Base-by-base conservation (phyloP, 2,797 vertebrate species). In the Corythornis leucogaster region DNA sequence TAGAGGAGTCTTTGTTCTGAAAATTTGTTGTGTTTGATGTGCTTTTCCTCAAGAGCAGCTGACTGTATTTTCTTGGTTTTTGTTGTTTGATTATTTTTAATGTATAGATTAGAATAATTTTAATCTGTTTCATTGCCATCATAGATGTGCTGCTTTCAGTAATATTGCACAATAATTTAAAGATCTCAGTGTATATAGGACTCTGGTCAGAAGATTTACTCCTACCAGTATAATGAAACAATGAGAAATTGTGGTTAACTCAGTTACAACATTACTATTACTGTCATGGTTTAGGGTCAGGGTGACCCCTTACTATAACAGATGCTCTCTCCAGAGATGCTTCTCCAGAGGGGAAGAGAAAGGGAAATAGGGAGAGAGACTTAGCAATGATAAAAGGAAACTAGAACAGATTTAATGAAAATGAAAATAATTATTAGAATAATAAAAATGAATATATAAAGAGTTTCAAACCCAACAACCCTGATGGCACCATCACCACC, bases 191-290 rank as follows among this genome's bases (percentile, higher is more conserved):
- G 14, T 83, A 24, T 70, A 40, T 30, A 92, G 53, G 54, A 26
- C 50, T 90, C 69, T 83, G n/a, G 25, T 89, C 59, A 88, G 26
- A 22, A 94, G 63, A 22, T 90, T 64, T 80, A 74, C 58, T 89
- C 63, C 22, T 66, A 58, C 20, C 30, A 35, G 25, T 80, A 17
- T 57, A 81, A 69, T 82, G 30, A 43, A 48, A 81, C 79, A 12
- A 31, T 89, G 43, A 63, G 55, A 94, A 94, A 24, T 26, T 77
- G 46, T 74, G 33, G 15, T 54, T 94, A 82, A 81, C 43, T 91
- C 92, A 55, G 21, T 48, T 96, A 66, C 63, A 81, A 75, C 58
- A 58, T 92, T 79, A 14, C 43, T 70, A 22, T 69, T 40, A 15
- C 38, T 40, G 38, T 40, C 38, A 40, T 40, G 38, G 38, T 40